Evolutionary conservation across 2,113 vertebrate genomes (phyloP).

Genomic region (Emydura subglobosa): DNA sequence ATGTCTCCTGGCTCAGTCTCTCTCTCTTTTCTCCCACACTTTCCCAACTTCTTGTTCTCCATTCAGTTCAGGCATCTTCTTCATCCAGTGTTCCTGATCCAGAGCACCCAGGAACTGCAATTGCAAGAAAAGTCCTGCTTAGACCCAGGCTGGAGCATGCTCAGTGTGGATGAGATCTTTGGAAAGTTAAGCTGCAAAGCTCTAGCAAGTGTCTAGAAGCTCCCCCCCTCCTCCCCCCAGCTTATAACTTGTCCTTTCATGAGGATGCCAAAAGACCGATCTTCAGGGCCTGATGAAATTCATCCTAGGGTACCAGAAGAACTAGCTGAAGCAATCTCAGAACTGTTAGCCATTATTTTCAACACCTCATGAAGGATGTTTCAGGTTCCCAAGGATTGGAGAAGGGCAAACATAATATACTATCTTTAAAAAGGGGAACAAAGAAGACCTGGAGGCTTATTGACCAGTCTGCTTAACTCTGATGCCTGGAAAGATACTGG

Average conservation of each 20-base stretch:
- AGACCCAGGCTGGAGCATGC: background rate
- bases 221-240: background rate
- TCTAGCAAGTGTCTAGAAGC: background rate
- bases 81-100: background rate
- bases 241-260: background rate
- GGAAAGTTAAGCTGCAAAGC: background rate
- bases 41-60: conserved; percentile 36
- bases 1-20: conserved; percentile 45
- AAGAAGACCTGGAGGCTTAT: no score
- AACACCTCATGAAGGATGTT: no score
- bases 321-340: no score
- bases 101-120: accelerated
- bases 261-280: no score
- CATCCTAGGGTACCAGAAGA: no score
- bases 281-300: no score
- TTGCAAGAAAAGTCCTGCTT: background rate
- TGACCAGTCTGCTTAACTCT: no score
- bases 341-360: no score
- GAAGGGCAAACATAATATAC: no score
- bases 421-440: no score
- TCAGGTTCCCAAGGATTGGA: no score
- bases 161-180: background rate
- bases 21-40: conserved; percentile 60
- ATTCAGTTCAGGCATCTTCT: conserved; percentile 9
- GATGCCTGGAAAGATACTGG: no score